Evolutionary conservation across 2,113 vertebrate species (phyloP).

Genomic region (Pachypanchax playfairii): DNA sequence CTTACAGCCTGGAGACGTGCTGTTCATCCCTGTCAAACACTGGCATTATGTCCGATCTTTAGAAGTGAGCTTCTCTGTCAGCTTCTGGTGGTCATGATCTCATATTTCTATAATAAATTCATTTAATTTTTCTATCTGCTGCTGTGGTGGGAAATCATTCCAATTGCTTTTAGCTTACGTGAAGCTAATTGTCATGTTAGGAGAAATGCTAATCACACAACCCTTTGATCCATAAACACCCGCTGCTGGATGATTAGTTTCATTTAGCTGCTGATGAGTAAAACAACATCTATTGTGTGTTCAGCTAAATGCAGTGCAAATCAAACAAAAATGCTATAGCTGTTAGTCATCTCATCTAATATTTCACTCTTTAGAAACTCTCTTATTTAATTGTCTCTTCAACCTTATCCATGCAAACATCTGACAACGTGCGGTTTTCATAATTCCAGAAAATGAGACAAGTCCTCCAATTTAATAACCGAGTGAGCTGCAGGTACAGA

Average conservation of each 20-base stretch:
- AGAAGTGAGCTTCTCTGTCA: conserved; percentile 94
- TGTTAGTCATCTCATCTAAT: conserved; percentile 62
- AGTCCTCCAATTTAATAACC: conserved; percentile 55
- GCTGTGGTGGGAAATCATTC: conserved; percentile 23
- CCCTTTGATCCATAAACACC: conserved; percentile 55
- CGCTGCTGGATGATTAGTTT: conserved; percentile 52
- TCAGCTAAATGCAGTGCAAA: conserved; percentile 28
- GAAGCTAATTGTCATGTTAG: conserved; percentile 46
- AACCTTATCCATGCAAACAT: conserved; percentile 56
- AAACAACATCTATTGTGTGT: conserved; percentile 45
- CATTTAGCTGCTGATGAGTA: conserved; percentile 51
- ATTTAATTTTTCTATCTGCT: conserved; percentile 1
- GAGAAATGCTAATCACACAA: conserved; percentile 39
- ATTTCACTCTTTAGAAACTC: conserved; percentile 53
- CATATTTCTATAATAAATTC: background rate
- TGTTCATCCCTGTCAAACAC: conserved; percentile 89
- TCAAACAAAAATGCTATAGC: conserved; percentile 18
- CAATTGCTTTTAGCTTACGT: conserved; percentile 30
- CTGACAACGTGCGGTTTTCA: conserved; percentile 62
- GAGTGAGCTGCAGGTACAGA: conserved; percentile 50
- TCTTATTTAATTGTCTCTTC: conserved; percentile 65
- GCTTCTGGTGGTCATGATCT: conserved; percentile 95
- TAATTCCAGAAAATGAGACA: conserved; percentile 67
- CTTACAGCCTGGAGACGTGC: conserved; percentile 88
- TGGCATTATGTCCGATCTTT: conserved; percentile 94